Conservation (phyloP, 2,797 vertebrate genomes). For the Gymnothorax javanicus region DNA sequence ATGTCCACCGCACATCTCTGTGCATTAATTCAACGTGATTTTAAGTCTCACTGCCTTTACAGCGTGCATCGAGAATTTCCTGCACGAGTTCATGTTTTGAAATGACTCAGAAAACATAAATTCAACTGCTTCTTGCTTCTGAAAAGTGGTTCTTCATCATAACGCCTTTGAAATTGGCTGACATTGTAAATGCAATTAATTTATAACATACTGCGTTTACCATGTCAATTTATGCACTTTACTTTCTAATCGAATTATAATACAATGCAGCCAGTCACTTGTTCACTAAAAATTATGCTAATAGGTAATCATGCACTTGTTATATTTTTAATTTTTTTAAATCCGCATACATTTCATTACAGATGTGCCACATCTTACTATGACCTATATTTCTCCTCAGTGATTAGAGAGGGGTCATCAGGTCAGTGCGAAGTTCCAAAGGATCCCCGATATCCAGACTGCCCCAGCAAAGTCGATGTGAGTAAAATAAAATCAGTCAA, state of each 20-base stretch:
- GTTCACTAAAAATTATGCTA: background rate
- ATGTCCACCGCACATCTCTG: background rate
- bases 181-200: background rate
- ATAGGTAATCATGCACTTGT: background rate
- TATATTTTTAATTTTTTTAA: background rate
- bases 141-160: background rate
- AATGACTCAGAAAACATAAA: background rate
- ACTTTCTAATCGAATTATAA: background rate
- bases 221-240: background rate
- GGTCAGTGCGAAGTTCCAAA: conserved; percentile 91
- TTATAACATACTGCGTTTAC: background rate
- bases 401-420: conserved; percentile 73
- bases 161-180: background rate
- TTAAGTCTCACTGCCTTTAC: background rate
- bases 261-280: background rate
- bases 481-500: conserved; percentile 54
- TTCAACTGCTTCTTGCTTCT: background rate
- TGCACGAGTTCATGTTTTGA: background rate
- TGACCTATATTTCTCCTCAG: conserved; percentile 11
- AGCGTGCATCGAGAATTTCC: background rate
- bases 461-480: conserved; percentile 91
- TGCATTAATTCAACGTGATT: background rate
- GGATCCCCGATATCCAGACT: conserved; percentile 90
- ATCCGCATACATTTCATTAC: background rate
- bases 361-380: background rate